These are phyloP conservation scores for Brachymystax lenok DNA, from an alignment of 2,797 vertebrate genomes.

Conservation along the genomic window DNA sequence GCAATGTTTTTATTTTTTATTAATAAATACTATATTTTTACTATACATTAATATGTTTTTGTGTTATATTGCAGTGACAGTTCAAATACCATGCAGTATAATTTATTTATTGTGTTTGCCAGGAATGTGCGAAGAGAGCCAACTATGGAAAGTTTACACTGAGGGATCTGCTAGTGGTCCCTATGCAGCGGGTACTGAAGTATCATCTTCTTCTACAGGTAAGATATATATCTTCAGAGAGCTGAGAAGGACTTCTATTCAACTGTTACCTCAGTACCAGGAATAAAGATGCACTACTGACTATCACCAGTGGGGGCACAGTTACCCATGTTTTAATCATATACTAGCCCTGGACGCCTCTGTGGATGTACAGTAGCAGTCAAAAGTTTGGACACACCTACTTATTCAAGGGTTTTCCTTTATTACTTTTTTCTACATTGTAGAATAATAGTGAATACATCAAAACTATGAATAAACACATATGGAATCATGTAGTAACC, in stretches of 20 bases:
- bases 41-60: not conserved
- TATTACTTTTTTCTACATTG: too few species aligned
- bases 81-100: not conserved
- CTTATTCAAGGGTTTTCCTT: too few species aligned
- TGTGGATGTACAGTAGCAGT: not conserved
- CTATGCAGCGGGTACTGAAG: conserved; percentile 97
- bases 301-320: conserved; percentile 18
- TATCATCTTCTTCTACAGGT: conserved; percentile 97
- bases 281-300: not conserved
- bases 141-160: conserved; percentile 97
- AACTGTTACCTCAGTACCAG: not conserved
- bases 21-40: not conserved
- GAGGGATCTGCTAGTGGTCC: conserved; percentile 93
- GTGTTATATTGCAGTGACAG: not conserved
- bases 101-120: conserved; percentile 19
- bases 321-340: conserved; percentile 9
- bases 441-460: too few species aligned
- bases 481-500: too few species aligned
- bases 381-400: too few species aligned
- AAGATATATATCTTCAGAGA: conserved; percentile 19
- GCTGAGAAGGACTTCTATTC: not conserved
- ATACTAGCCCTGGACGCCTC: not conserved
- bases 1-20: not conserved
- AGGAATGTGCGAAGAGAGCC: conserved; percentile 97
- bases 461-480: too few species aligned